phyloP scores from a whole-genome alignment of 2,888 invertebrate species.

The Tipula lateralis region DNA sequence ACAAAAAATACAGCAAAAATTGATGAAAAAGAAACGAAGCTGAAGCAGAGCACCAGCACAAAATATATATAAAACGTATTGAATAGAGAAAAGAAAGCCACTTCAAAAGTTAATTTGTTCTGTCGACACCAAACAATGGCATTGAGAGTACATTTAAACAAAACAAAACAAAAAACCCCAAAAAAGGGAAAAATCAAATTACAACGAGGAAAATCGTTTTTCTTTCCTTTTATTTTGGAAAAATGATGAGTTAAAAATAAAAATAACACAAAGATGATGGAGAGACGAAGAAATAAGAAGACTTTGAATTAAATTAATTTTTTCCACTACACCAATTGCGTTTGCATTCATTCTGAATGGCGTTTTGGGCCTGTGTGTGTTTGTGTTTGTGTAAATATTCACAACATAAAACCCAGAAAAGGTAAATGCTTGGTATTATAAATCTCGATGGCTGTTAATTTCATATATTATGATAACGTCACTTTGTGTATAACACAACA shows the following conservation, averaged over 20 bases:
- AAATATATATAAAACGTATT: neutral
- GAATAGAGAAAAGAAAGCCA: conserved; percentile 11
- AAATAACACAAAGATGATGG: neutral
- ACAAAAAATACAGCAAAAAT: neutral
- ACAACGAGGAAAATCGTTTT: neutral
- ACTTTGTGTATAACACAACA: neutral
- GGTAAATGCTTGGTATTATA: neutral
- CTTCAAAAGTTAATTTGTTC: conserved; percentile 24
- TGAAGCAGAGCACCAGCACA: neutral
- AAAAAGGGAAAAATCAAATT: neutral
- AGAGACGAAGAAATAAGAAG: neutral
- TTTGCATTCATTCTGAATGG: neutral
- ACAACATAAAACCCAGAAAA: neutral
- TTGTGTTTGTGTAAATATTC: too few relatives aligned
- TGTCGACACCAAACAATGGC: conserved; percentile 19
- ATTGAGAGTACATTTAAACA: neutral
- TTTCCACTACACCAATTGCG: neutral
- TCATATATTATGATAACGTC: neutral
- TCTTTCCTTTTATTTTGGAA: neutral
- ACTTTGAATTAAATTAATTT: neutral
- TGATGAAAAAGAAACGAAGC: neutral
- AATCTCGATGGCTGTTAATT: neutral
- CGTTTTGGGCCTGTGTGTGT: too few relatives aligned
- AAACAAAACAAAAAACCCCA: neutral
- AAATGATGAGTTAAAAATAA: neutral